Percentiles rank a stretch among this genome's conserved stretches.
These are phyloP conservation scores for Bolinopsis microptera DNA, from an alignment of 37 sponge, comb jelly and placozoan species.

Conservation along the genomic window DNA sequence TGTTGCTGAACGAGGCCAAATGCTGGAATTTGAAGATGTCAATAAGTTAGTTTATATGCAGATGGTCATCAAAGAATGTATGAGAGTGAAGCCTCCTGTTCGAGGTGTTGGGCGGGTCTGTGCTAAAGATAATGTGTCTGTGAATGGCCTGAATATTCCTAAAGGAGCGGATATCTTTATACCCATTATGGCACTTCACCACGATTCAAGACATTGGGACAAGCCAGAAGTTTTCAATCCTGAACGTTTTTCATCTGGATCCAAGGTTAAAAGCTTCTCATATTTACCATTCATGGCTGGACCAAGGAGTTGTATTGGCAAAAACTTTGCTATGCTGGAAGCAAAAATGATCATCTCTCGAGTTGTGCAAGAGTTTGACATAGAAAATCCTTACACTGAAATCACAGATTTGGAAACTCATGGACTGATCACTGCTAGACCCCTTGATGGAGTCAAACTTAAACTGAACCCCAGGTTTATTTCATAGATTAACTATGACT, in stretches of 20 bases:
- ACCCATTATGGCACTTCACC: background rate
- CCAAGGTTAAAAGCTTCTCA: background rate
- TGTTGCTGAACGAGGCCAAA: background rate
- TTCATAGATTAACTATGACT: too few species aligned
- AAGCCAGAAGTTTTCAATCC: background rate
- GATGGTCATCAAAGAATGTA: slow-evolving; percentile 53
- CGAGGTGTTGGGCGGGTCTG: background rate
- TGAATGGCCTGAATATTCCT: background rate
- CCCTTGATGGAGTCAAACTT: background rate
- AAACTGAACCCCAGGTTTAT: background rate
- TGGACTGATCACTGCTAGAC: background rate
- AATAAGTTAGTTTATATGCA: slow-evolving; percentile 4
- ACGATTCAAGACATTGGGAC: background rate
- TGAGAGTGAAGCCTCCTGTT: slow-evolving; percentile 2
- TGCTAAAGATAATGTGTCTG: background rate
- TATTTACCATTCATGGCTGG: slow-evolving; percentile 6
- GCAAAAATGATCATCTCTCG: background rate
- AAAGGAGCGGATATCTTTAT: background rate
- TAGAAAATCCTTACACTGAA: background rate
- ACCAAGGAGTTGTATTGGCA: slow-evolving; percentile 13
- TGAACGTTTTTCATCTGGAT: background rate
- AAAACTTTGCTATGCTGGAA: slow-evolving; percentile 61
- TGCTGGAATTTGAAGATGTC: slow-evolving; percentile 54
- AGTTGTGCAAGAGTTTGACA: slow-evolving; percentile 25
- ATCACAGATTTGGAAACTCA: background rate